Evolutionary conservation across 2,797 vertebrate genomes (phyloP).

Genomic region (Girardinus metallicus): DNA sequence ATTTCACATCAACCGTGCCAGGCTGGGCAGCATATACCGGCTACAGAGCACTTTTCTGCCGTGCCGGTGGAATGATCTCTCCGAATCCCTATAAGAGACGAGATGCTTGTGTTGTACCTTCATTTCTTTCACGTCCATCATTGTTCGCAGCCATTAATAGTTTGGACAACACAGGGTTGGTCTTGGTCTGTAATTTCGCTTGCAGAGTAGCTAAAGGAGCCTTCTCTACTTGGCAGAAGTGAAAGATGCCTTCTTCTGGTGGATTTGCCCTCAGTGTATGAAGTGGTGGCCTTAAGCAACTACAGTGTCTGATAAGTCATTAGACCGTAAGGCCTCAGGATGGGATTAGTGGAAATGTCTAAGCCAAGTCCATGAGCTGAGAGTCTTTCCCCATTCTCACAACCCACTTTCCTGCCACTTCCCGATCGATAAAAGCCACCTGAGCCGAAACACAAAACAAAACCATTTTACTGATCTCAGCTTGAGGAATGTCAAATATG

Average conservation of each 20-base stretch:
- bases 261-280: background rate
- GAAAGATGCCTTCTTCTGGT: background rate
- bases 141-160: background rate
- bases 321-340: too few relatives aligned
- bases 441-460: too few relatives aligned
- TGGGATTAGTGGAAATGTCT: background rate
- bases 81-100: background rate
- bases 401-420: too few relatives aligned
- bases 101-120: background rate
- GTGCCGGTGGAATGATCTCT: background rate
- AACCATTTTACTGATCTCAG: too few relatives aligned
- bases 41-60: too few relatives aligned
- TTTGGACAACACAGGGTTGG: background rate
- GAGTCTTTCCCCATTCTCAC: background rate
- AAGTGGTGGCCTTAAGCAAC: background rate
- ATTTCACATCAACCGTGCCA: too few relatives aligned
- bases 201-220: background rate
- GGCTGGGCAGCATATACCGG: too few relatives aligned
- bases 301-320: background rate
- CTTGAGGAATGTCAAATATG: too few relatives aligned
- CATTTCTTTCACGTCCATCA: background rate
- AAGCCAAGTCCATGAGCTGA: background rate
- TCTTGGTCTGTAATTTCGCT: background rate
- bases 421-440: too few relatives aligned
- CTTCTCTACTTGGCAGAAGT: background rate